These are phyloP conservation scores for Microcebus jonahi DNA, from an alignment of 2,113 vertebrate species.

Conservation along the genomic window DNA sequence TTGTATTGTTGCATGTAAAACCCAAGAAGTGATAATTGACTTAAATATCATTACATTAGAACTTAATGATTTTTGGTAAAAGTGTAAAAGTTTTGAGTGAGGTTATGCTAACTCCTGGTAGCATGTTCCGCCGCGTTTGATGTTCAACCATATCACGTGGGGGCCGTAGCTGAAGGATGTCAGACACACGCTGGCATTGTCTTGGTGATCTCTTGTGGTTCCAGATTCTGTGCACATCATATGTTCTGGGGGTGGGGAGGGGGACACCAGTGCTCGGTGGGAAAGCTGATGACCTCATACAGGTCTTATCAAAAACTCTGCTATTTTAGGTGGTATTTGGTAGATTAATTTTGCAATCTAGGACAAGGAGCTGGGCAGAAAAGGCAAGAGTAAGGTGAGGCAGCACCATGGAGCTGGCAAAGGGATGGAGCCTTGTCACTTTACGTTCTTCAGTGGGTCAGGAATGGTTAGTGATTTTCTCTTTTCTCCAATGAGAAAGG, in stretches of 20 bases:
- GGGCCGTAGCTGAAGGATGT: neutral
- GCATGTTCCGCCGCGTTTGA: neutral
- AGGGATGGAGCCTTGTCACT: neutral
- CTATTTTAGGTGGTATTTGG: neutral
- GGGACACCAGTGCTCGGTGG: fast-evolving
- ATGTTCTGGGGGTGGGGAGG: neutral
- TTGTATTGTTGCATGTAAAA: neutral
- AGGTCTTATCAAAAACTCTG: neutral
- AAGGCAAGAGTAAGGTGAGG: neutral
- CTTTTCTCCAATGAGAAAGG: conserved; percentile 40
- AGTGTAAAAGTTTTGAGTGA: neutral
- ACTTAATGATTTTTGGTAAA: neutral
- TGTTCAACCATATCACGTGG: neutral
- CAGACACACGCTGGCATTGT: neutral
- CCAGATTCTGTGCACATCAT: neutral
- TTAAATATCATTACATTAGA: neutral
- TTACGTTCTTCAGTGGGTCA: neutral
- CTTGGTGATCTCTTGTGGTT: neutral
- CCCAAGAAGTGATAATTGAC: neutral
- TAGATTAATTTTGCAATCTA: neutral
- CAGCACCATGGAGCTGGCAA: neutral
- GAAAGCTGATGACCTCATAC: neutral
- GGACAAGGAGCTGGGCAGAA: neutral
- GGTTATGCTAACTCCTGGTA: neutral
- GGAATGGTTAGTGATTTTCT: neutral